Evolutionary conservation across 2,888 invertebrate species (phyloP).

Genomic region (Drosophila subquinaria): DNA sequence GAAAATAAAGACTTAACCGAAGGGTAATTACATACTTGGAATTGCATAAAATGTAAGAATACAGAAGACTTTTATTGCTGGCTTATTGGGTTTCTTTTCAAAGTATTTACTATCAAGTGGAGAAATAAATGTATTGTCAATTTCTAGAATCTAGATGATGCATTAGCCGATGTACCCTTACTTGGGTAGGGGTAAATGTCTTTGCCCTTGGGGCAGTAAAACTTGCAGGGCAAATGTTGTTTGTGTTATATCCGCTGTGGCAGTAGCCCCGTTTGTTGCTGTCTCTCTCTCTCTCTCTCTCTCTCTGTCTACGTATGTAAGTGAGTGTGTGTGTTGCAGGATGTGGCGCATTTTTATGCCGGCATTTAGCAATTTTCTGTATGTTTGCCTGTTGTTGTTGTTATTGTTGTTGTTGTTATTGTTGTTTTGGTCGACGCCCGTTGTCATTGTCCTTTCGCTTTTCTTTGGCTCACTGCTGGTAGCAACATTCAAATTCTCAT

Average conservation of each 20-base stretch:
- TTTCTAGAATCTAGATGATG: background rate
- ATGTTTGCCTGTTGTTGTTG: constrained; percentile 25
- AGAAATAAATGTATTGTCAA: too few relatives aligned
- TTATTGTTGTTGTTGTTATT: constrained; percentile 18
- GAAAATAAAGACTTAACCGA: background rate
- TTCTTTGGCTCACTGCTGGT: constrained; percentile 41
- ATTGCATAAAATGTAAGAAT: background rate
- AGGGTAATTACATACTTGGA: background rate
- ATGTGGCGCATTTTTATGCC: constrained; percentile 62
- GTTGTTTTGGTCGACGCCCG: constrained; percentile 4
- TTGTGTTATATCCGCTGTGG: constrained; percentile 51
- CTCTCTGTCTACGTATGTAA: background rate
- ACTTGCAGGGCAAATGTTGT: constrained; percentile 47
- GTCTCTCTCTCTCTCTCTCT: constrained; percentile 7
- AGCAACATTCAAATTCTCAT: constrained; percentile 48
- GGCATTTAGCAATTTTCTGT: constrained; percentile 63
- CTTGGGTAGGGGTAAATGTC: background rate
- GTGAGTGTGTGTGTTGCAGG: constrained; percentile 25
- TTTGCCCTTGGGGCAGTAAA: constrained; percentile 22
- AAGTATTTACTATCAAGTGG: background rate
- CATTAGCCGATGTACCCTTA: background rate
- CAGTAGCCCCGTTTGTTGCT: constrained; percentile 11
- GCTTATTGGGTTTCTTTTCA: too few relatives aligned
- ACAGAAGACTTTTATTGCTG: background rate
- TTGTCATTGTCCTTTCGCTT: constrained; percentile 60